These are phyloP conservation scores for Oreochromis tanganicae DNA, from an alignment of 2,113 vertebrate species.

Conservation along the genomic window DNA sequence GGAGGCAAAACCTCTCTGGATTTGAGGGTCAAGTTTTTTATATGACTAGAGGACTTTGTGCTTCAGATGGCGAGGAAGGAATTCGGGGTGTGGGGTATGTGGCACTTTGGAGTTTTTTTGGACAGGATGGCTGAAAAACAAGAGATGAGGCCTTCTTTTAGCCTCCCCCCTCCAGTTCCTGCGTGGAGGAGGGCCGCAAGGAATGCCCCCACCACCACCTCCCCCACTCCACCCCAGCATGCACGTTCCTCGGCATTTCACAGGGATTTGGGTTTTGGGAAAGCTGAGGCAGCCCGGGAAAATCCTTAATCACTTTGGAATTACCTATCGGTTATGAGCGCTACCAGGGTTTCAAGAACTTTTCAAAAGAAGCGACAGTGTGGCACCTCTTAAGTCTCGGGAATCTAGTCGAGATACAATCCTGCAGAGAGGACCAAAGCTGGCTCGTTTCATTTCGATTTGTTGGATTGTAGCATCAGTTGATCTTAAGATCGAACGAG, in stretches of 20 bases:
- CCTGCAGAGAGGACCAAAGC: neutral
- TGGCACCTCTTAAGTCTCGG: constrained; percentile 43
- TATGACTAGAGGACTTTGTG: neutral
- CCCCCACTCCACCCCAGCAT: constrained; percentile 25
- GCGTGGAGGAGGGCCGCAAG: constrained; percentile 60
- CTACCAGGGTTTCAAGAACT: constrained; percentile 30
- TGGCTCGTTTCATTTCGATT: neutral
- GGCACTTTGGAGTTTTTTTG: constrained; percentile 28
- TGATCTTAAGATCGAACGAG: neutral
- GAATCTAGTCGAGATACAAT: neutral
- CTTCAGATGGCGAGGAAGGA: constrained; percentile 3
- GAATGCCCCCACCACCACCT: constrained; percentile 55
- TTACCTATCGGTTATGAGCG: constrained; percentile 62
- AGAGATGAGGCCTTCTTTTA: constrained; percentile 70
- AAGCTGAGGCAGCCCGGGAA: constrained; percentile 64
- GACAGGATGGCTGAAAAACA: constrained; percentile 65
- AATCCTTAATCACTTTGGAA: constrained; percentile 71
- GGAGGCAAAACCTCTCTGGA: neutral
- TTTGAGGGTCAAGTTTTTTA: neutral
- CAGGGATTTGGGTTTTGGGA: constrained; percentile 75
- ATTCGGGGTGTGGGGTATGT: constrained; percentile 31
- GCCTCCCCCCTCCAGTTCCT: constrained; percentile 62
- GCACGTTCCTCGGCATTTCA: constrained; percentile 69
- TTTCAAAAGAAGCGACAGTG: constrained; percentile 46
- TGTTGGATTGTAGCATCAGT: neutral